Base-by-base conservation (phyloP, 2,797 vertebrate species). In the Hyperoplus lanceolatus region DNA sequence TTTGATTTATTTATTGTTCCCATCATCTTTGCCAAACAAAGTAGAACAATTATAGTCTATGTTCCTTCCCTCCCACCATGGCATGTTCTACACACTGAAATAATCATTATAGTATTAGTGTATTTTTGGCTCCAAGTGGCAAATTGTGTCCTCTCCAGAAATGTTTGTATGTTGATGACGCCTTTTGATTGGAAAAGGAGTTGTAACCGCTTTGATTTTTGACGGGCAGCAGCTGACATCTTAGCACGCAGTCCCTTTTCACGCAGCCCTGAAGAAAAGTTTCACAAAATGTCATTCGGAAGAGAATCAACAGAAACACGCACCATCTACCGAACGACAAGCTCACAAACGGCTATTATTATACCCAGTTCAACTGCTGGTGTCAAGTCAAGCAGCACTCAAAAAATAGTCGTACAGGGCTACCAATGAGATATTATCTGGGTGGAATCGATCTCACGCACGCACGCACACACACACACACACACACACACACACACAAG, bases 291-390 rank as follows among this genome's bases (percentile, higher is more conserved):
- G 82, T 83, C 85, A 11, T 51, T 72, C 58, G 16, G 78, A 85
- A 42, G 54, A 75, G 79, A 82, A 84, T 29, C 77, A 48, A 69
- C 77, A 70, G 70, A 77, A 84, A 79, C 75, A 70, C 72, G 71
- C 70, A 8, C 58, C 69, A 49, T 77, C 80, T 66, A 77, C 82
- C 64, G 60, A 73, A 87, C 91, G 90, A 87, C 89, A 65, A 65
- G 70, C 63, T 87, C 89, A 90, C 91, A 89, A 81, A 85, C 50
- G 4, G 84, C 86, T 80, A 84, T 91, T 92, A 91, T 89, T 92
- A 91, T 89, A 85, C 62, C 63, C 57, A 16, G 58, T n/a, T 86
- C 80, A 88, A 87, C 75, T 79, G 75, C 45, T 73, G 87, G 84
- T 53, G 43, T 69, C 56, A 78, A 82, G 67, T 78, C 29, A 29